Percentiles rank a stretch among this genome's conserved stretches.
These are phyloP conservation scores for Ranitomeya variabilis DNA, from an alignment of 2,113 vertebrate species.

Conservation along the genomic window DNA sequence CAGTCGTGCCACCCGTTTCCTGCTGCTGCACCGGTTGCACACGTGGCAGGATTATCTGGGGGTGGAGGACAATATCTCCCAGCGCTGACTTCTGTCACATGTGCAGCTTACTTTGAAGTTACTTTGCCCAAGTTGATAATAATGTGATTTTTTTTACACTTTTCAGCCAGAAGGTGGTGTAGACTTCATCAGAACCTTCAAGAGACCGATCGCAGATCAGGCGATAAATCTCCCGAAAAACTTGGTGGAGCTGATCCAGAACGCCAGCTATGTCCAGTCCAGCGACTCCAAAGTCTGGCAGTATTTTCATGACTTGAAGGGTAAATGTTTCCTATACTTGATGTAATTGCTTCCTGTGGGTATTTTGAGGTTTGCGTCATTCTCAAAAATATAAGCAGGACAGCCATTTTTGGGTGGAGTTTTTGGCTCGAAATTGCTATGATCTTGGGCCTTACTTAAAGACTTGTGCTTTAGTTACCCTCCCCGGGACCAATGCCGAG, in stretches of 20 bases:
- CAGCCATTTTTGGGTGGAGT: no score
- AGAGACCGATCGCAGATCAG: slow-evolving; percentile 67
- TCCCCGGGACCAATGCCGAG: no score
- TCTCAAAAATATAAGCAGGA: no score
- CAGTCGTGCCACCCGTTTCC: no score
- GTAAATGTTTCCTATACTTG: slow-evolving; percentile 52
- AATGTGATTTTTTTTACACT: background rate
- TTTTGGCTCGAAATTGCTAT: no score
- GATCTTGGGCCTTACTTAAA: no score
- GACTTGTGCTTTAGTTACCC: no score
- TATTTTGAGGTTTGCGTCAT: no score
- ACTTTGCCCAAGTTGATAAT: background rate
- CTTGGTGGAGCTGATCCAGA: slow-evolving; percentile 65
- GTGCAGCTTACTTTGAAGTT: background rate
- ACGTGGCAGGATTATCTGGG: no score
- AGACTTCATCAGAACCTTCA: slow-evolving; percentile 70
- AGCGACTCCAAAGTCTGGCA: slow-evolving; percentile 63
- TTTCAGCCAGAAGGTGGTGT: slow-evolving; percentile 69
- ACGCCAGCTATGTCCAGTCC: slow-evolving; percentile 66
- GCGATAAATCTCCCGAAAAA: slow-evolving; percentile 67
- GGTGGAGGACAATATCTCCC: no score
- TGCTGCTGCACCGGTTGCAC: no score
- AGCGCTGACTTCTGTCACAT: no score
- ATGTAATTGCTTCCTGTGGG: background rate
- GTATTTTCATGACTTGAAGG: slow-evolving; percentile 73